phyloP scores from a whole-genome alignment of 2,113 vertebrate species.

The Osmerus mordax region DNA sequence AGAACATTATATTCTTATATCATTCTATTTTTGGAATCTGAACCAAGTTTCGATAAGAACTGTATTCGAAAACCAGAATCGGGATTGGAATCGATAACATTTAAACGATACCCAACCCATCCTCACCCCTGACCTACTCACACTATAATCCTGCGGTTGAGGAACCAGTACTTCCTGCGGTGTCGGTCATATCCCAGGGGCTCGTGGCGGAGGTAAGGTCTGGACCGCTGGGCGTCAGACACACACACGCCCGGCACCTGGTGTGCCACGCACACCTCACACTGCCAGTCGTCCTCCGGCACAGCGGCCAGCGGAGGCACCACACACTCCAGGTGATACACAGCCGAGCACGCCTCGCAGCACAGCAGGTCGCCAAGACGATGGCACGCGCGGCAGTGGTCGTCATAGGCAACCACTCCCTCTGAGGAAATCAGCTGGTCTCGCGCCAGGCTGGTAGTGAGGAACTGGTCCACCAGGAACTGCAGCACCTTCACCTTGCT shows the following conservation, averaged over 20 bases:
- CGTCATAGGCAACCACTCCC: conserved; percentile 92
- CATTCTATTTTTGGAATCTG: too few species aligned
- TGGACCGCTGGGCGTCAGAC: conserved; percentile 92
- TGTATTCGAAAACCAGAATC: not conserved
- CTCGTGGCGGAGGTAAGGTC: conserved; percentile 92
- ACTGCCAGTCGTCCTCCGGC: conserved; percentile 98
- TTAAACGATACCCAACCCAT: not conserved
- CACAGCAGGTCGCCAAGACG: conserved; percentile 96
- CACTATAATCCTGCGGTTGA: conserved; percentile 94
- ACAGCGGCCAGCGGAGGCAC: conserved; percentile 92
- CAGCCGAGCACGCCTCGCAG: conserved; percentile 95
- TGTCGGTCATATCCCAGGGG: conserved; percentile 96
- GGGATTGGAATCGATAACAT: not conserved
- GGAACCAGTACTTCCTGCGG: conserved; percentile 95
- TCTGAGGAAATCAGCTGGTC: conserved; percentile 94
- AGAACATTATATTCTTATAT: too few species aligned
- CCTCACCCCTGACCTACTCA: conserved; percentile 71
- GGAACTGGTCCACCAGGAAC: conserved; percentile 97
- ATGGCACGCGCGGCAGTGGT: conserved; percentile 97
- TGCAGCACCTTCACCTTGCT: conserved; percentile 95
- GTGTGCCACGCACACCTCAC: conserved; percentile 94
- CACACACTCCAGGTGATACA: conserved; percentile 97
- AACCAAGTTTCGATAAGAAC: too few species aligned
- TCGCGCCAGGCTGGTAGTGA: conserved; percentile 95
- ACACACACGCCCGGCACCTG: conserved; percentile 94